Conservation (phyloP, 2,113 vertebrate species). For the Dryoscopus gambensis region DNA sequence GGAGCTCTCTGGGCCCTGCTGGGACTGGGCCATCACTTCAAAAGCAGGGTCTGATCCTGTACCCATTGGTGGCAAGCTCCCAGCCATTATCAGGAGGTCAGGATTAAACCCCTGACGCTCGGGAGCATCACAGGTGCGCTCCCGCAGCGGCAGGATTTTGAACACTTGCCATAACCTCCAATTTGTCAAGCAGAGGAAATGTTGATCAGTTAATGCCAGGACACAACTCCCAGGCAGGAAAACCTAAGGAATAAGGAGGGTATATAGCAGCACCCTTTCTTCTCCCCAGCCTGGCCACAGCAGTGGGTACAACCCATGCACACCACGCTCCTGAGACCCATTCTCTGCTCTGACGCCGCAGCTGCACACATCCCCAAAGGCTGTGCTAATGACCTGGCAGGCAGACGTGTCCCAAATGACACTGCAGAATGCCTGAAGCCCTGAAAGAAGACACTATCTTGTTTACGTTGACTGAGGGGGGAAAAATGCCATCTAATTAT, state of each 20-base stretch:
- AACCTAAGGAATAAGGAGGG: neutral
- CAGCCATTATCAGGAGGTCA: neutral
- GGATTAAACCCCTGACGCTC: neutral
- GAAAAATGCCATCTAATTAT: neutral
- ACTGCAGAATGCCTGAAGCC: neutral
- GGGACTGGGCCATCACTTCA: neutral
- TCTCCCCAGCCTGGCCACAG: neutral
- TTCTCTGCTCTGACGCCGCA: neutral
- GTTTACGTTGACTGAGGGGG: neutral
- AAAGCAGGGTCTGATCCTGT: neutral
- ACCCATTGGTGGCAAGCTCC: neutral
- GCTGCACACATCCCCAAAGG: neutral
- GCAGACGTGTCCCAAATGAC: slow-evolving; percentile 10
- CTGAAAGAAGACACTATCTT: slow-evolving; percentile 45
- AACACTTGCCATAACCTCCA: neutral
- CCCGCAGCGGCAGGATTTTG: neutral
- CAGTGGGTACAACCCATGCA: neutral
- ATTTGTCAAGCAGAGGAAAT: neutral
- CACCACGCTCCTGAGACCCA: neutral
- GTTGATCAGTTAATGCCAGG: neutral
- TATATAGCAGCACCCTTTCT: neutral
- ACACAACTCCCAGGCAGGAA: neutral
- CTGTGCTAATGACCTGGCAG: slow-evolving; percentile 13
- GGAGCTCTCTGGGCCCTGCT: neutral
- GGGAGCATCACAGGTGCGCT: neutral